Base-by-base conservation (phyloP, 2,113 vertebrate genomes). In the Patagioenas fasciata region DNA sequence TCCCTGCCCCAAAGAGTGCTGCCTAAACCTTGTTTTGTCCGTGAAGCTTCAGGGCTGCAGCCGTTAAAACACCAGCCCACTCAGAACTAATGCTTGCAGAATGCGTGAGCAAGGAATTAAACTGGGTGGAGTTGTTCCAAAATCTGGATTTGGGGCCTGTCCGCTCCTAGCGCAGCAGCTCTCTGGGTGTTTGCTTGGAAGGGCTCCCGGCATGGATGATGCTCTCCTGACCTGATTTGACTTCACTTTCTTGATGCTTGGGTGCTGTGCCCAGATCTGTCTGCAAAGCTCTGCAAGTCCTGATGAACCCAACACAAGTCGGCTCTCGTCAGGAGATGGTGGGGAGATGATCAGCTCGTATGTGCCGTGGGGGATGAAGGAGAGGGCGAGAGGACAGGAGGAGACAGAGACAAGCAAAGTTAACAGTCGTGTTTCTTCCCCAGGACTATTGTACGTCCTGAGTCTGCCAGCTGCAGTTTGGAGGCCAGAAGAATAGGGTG, bases 111-210 rank as follows among this genome's bases (percentile, higher is more conserved):
- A 75, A 86, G 53, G 65, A 83, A 95, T 96, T 90, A 84, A 96
- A 92, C 69, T 94, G 96, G 96, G 95, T 95, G 95, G 96, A 95
- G 96, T 86, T 50, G 36, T 81, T 81, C 93, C 92, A 96, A 84
- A 92, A 32, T 81, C 61, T 97, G 95, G 96, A 94, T 86, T 51
- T 81, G 80, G 73, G 95, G 88, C 93, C 77, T 91, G 93, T 93
- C 72, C 1, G 21, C 57, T 94, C 48, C 73, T 86, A 86, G 56
- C 3, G 80, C 92, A 78, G 96, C 88, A 90, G 88, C 72, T 93
- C 71, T 82, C 91, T 93, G 95, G 95, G 92, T 96, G 93, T 96
- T 96, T 97, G 95, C 82, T 92, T 97, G 96, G 96, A 96, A 72
- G 38, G 36, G 44, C 57, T 96, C 93, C 96, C 88, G 36, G 95